Conservation (phyloP, 2,113 vertebrate species). For the Odocoileus hemionus region DNA sequence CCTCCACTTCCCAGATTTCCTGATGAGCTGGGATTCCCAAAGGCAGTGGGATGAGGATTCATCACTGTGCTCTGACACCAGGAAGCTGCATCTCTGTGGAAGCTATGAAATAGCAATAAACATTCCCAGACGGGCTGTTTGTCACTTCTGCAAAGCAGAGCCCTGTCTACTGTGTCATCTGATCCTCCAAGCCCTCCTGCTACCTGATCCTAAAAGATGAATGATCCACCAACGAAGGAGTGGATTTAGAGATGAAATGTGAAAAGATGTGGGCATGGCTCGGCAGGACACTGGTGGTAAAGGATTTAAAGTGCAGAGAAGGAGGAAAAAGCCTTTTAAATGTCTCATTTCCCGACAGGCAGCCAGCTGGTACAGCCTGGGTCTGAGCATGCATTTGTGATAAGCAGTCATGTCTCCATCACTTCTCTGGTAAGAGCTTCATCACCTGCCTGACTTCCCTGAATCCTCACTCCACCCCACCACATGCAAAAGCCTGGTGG, state of each 20-base stretch:
- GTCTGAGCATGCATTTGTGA: neutral
- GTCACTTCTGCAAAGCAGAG: neutral
- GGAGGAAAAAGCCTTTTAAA: neutral
- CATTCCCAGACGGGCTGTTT: neutral
- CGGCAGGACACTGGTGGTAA: neutral
- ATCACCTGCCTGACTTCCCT: neutral
- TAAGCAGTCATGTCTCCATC: neutral
- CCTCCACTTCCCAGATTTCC: neutral
- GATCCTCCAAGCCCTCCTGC: neutral
- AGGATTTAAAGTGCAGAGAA: neutral
- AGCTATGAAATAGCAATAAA: neutral
- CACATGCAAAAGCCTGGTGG: neutral
- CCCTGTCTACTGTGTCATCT: neutral
- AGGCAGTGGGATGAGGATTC: neutral
- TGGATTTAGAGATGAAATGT: neutral
- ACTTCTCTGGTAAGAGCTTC: conserved; percentile 37
- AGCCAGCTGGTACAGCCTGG: neutral
- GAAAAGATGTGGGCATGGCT: neutral
- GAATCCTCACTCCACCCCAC: neutral
- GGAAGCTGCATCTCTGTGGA: neutral
- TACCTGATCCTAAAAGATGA: neutral
- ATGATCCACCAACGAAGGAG: neutral
- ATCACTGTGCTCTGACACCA: neutral
- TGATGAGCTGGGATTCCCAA: neutral
- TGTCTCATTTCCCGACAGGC: neutral